Evolutionary conservation across 2,797 vertebrate species (phyloP), one percentile per base, ranked within the genome.

Genomic region (Anguilla anguilla): DNA sequence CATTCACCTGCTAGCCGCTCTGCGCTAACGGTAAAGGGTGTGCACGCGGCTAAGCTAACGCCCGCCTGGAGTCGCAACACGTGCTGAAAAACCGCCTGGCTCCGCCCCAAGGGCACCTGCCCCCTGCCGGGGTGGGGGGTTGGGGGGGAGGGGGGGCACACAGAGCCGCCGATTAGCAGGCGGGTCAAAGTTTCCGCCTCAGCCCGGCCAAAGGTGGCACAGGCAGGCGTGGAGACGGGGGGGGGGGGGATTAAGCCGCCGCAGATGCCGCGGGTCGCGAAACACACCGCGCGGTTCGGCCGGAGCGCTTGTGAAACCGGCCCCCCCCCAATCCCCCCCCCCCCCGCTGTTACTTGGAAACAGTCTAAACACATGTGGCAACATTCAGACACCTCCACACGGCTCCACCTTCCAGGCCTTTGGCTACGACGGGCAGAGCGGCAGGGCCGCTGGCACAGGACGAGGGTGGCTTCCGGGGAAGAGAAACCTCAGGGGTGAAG

Each of bases 231-330:
- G 5, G 77, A 81, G 77, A 49, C 22, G 35, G 35, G 35, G 35
- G 35, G 35, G 35, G 22, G 6, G 1, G 22, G 6, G 6, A 49
- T 51, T 46, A 25, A 2, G 77, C 19, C 2, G 25, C 22, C 7
- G 22, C 43, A 5, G 77, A 81, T 3, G 91, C 91, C 87, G 91
- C 82, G 74, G 51, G 28, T 51, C 77, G 28, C 57, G 89, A 85
- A 89, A 91, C 85, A 89, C 91, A 89, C 92, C 90, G 90, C 89
- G 87, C 39, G 19, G 43, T 6, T 31, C 74, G 10, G 77, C 77
- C 77, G 0, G 88, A 87, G 89, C 57, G 59, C 91, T 89, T 87
- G 81, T 86, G 87, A 91, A 72, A 88, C 88, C 91, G 90, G 19
- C 83, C 88, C 91, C 90, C 92, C n/a, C n/a, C n/a, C n/a, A n/a